Conservation (phyloP, 2,888 invertebrate genomes). For the Hydrotaea diabolus region DNA sequence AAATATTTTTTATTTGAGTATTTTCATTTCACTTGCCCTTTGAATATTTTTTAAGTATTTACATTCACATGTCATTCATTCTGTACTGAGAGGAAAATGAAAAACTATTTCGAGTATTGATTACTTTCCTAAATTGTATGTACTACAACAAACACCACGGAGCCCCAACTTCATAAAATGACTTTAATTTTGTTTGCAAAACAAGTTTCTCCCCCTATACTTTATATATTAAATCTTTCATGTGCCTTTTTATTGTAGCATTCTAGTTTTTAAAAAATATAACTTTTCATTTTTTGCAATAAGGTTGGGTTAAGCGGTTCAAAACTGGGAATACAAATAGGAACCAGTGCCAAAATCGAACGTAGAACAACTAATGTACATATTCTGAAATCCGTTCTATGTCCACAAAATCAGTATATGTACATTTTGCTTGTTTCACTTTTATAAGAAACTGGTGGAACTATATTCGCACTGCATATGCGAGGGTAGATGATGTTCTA, state of each 20-base stretch:
- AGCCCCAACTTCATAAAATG: neutral
- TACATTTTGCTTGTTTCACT: too few species aligned
- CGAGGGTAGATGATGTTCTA: too few species aligned
- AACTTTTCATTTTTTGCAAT: constrained; percentile 14
- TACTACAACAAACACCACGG: too few species aligned
- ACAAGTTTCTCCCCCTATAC: neutral
- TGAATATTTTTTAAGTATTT: constrained; percentile 26
- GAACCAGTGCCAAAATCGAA: too few species aligned
- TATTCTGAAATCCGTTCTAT: too few species aligned
- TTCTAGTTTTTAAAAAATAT: constrained; percentile 32
- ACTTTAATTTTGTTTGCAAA: too few species aligned
- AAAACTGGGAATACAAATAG: neutral
- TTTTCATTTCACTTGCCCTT: constrained; percentile 1
- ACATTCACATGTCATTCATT: neutral
- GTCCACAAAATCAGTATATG: too few species aligned
- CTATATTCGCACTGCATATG: too few species aligned
- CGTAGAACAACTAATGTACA: too few species aligned
- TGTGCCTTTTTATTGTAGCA: constrained; percentile 47
- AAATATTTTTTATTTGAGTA: neutral
- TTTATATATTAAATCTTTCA: constrained; percentile 19
- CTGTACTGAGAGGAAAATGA: constrained; percentile 20
- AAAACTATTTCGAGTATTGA: constrained; percentile 31
- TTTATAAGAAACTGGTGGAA: too few species aligned
- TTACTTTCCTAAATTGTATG: neutral
- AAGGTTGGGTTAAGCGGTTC: neutral